Conservation (phyloP, 92 coral and sea anemone genomes). For the Scolanthus callimorphus region DNA sequence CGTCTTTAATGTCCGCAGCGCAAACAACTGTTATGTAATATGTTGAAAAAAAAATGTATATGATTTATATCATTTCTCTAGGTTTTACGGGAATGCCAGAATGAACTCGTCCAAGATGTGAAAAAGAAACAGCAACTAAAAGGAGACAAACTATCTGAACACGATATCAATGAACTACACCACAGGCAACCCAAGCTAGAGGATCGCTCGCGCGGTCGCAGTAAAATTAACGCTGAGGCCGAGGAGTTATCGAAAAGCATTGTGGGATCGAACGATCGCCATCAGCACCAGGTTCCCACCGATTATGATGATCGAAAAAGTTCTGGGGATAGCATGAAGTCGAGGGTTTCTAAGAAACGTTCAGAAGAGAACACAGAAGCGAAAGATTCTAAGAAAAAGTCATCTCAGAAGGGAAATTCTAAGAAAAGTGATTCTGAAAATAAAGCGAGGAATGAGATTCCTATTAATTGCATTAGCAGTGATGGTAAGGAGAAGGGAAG, state of each 20-base stretch:
- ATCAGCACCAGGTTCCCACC: constrained; percentile 26
- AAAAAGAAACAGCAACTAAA: not conserved
- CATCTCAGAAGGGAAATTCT: constrained; percentile 6
- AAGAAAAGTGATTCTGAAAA: constrained; percentile 34
- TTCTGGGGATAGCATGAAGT: not conserved
- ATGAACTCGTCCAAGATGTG: not conserved
- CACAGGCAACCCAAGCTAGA: constrained; percentile 2
- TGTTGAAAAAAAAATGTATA: not conserved
- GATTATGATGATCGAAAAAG: constrained; percentile 27
- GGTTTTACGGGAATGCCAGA: not conserved
- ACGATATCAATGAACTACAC: constrained; percentile 4
- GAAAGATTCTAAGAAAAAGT: constrained; percentile 20
- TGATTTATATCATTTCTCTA: not conserved
- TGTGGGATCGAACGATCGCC: constrained; percentile 33
- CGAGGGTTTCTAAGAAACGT: constrained; percentile 12
- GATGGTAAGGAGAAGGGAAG: constrained; percentile 11
- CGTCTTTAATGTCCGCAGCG: too few species aligned
- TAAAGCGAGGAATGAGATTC: constrained; percentile 21
- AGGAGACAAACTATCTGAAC: not conserved
- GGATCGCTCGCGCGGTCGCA: constrained; percentile 17
- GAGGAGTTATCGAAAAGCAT: constrained; percentile 24
- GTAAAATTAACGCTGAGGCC: constrained; percentile 10
- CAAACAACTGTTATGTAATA: too few species aligned
- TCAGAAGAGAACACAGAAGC: constrained; percentile 10
- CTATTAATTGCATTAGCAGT: not conserved